phyloP scores from a whole-genome alignment of 2,113 vertebrate genomes.

The Pangasianodon hypophthalmus region DNA sequence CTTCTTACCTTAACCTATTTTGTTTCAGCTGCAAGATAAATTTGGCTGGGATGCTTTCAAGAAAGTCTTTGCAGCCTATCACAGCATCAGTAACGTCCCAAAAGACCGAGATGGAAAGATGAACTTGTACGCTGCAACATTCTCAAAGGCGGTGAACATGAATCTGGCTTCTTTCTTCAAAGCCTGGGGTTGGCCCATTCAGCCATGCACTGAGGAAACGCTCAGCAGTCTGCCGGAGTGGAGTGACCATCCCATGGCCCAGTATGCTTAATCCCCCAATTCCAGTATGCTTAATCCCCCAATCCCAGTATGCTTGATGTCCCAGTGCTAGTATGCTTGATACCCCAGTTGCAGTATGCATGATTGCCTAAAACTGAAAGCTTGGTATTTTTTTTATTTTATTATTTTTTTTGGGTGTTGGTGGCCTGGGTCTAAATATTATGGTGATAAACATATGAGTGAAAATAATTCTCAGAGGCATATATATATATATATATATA shows the following conservation, averaged over 20 bases:
- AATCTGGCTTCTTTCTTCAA: constrained; percentile 78
- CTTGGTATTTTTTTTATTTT: no score
- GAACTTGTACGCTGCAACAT: constrained; percentile 78
- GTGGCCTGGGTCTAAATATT: no score
- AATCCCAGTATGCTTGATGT: background rate
- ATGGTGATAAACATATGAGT: no score
- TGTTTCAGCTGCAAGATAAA: constrained; percentile 74
- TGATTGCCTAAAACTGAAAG: no score
- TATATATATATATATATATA: no score
- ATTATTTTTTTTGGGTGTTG: no score
- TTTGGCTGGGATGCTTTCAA: constrained; percentile 81
- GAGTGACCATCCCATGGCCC: constrained; percentile 75
- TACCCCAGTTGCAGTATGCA: no score
- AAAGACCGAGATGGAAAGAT: constrained; percentile 72
- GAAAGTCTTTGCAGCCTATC: constrained; percentile 75
- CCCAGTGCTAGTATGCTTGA: no score
- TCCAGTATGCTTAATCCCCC: background rate
- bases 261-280: background rate
- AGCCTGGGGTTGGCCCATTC: constrained; percentile 81
- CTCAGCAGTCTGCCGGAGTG: constrained; percentile 71
- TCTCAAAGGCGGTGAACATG: constrained; percentile 72
- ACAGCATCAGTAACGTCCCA: constrained; percentile 64
- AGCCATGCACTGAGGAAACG: constrained; percentile 60
- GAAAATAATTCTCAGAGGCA: no score
- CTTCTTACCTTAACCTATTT: background rate